Percentiles rank a stretch among this genome's conserved stretches.
phyloP scores from a whole-genome alignment of 2,888 invertebrate genomes.

The Drosophila maculinotata region DNA sequence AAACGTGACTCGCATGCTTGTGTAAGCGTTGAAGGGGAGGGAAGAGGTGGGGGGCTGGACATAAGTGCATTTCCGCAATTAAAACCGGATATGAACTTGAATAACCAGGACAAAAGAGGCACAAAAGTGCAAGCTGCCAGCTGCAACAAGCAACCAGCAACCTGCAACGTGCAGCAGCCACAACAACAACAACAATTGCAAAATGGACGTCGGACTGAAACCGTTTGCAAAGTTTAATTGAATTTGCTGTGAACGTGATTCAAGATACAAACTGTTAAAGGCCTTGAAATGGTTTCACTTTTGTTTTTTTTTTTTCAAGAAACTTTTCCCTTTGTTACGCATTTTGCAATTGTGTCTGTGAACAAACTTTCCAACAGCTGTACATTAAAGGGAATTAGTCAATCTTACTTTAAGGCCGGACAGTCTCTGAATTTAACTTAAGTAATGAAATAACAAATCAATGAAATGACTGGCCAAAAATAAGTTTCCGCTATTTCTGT shows the following conservation, averaged over 20 bases:
- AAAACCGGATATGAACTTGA: conserved; percentile 69
- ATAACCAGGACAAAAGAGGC: conserved; percentile 23
- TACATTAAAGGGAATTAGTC: neutral
- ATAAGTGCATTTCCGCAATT: conserved; percentile 74
- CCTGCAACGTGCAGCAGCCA: conserved; percentile 20
- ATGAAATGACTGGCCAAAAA: no score
- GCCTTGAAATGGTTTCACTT: conserved; percentile 15
- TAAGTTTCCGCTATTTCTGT: no score
- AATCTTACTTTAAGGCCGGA: neutral
- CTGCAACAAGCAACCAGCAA: conserved; percentile 10
- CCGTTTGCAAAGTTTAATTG: conserved; percentile 59
- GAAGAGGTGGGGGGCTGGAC: neutral
- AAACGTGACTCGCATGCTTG: conserved; percentile 66
- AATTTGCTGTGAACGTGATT: conserved; percentile 42
- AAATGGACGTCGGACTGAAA: conserved; percentile 7
- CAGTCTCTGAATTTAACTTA: neutral
- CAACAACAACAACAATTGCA: conserved; percentile 7
- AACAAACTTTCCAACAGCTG: conserved; percentile 33
- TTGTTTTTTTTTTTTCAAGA: neutral
- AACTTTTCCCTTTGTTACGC: conserved; percentile 26
- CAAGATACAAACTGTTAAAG: conserved; percentile 5
- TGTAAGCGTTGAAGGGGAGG: conserved; percentile 2
- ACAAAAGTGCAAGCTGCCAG: conserved; percentile 17
- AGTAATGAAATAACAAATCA: neutral
- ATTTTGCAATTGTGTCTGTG: conserved; percentile 9